These are phyloP conservation scores for Eurystomus gularis DNA, from an alignment of 2,113 vertebrate genomes.

Conservation along the genomic window DNA sequence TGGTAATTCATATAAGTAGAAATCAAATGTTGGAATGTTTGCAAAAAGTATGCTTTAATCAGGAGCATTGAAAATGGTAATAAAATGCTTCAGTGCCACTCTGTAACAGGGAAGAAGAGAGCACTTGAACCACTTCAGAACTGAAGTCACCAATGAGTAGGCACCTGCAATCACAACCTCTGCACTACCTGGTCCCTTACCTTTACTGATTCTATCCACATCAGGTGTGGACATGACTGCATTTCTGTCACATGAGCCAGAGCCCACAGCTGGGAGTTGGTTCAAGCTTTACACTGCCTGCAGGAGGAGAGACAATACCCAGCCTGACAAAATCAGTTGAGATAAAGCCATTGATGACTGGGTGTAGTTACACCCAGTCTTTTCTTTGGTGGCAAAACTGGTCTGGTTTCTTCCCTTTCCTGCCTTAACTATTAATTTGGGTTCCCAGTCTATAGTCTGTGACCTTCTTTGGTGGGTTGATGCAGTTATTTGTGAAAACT, in stretches of 20 bases:
- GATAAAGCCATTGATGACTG: neutral
- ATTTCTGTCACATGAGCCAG: neutral
- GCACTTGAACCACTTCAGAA: neutral
- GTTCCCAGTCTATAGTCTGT: neutral
- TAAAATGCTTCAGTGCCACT: neutral
- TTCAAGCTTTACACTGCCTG: neutral
- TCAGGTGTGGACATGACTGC: neutral
- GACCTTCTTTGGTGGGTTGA: neutral
- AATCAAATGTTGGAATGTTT: slow-evolving; percentile 32
- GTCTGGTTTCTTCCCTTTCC: slow-evolving; percentile 14
- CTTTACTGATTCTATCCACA: neutral
- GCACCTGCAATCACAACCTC: fast-evolving
- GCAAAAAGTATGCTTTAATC: slow-evolving; percentile 7
- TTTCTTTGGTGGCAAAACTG: slow-evolving; percentile 3
- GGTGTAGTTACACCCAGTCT: neutral
- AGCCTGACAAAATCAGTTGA: neutral
- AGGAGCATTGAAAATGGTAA: neutral
- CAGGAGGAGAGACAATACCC: neutral
- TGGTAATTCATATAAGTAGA: slow-evolving; percentile 49
- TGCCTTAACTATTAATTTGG: neutral
- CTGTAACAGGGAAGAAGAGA: neutral
- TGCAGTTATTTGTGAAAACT: neutral
- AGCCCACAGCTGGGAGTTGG: neutral
- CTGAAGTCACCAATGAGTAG: neutral
- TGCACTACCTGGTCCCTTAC: neutral